phyloP scores from a whole-genome alignment of 2,113 vertebrate genomes.

The Neofelis nebulosa region DNA sequence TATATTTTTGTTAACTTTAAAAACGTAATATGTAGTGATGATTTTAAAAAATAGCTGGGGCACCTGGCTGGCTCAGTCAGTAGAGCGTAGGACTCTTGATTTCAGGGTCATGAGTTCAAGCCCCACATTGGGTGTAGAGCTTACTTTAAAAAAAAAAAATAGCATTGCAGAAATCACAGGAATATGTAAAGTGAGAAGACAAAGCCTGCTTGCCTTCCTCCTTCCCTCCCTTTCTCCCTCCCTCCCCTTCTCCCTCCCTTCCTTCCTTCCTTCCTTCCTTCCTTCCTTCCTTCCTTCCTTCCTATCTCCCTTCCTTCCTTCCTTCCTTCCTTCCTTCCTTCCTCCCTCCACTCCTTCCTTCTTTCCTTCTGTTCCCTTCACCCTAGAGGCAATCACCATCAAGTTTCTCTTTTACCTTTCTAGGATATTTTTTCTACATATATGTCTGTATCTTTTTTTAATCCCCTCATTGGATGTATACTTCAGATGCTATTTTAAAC shows the following conservation, averaged over 20 bases:
- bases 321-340: background rate
- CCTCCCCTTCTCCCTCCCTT: background rate
- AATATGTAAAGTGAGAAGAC: background rate
- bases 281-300: background rate
- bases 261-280: background rate
- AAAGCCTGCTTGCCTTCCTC: background rate
- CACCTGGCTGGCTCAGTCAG: too few relatives aligned
- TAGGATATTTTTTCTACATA: background rate
- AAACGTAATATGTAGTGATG: background rate
- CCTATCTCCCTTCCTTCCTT: background rate
- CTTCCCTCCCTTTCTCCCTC: background rate
- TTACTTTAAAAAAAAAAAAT: too few relatives aligned
- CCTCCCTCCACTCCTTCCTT: background rate
- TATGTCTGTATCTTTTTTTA: background rate
- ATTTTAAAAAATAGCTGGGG: background rate
- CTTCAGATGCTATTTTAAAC: background rate
- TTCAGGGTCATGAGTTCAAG: too few relatives aligned
- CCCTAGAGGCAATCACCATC: background rate
- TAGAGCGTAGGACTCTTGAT: too few relatives aligned
- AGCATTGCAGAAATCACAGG: background rate
- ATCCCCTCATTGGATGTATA: background rate
- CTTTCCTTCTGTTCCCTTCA: background rate
- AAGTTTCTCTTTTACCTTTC: background rate
- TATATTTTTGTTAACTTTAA: slow-evolving; percentile 15
- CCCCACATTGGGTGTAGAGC: too few relatives aligned